Evolutionary conservation across 37 sponge, comb jelly and placozoan genomes (phyloP).

Genomic region (Cliona cf. orientalis): DNA sequence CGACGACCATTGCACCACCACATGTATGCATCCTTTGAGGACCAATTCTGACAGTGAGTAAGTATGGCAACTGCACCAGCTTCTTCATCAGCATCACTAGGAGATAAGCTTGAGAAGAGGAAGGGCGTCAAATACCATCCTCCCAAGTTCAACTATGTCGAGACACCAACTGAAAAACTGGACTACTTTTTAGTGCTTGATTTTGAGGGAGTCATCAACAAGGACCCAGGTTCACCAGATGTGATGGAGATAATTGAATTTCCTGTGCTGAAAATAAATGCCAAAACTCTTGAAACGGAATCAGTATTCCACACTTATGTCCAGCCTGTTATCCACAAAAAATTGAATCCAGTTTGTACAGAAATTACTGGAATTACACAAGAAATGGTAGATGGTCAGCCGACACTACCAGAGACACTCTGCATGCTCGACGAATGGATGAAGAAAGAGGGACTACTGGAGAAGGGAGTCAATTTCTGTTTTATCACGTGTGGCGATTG

Average conservation of each 20-base stretch:
- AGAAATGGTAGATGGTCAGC: conserved; percentile 72
- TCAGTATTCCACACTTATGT: conserved; percentile 84
- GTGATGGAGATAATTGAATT: conserved; percentile 89
- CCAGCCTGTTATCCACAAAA: conserved; percentile 67
- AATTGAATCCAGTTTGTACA: conserved; percentile 72
- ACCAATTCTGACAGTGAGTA: too few species aligned
- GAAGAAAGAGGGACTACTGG: conserved; percentile 48
- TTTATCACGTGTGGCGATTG: conserved; percentile 92
- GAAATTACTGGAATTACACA: conserved; percentile 86
- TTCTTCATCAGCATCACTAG: too few species aligned
- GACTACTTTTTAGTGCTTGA: conserved; percentile 81
- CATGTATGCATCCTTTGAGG: too few species aligned
- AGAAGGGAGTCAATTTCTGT: conserved; percentile 40
- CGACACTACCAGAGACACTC: conserved; percentile 48
- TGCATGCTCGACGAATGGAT: conserved; percentile 64
- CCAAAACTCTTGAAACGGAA: conserved; percentile 69
- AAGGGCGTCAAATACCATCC: neutral
- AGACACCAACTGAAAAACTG: conserved; percentile 17
- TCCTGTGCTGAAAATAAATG: conserved; percentile 84
- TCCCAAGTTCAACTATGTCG: neutral
- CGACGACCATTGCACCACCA: too few species aligned
- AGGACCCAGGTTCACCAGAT: conserved; percentile 20
- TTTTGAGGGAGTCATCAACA: conserved; percentile 84
- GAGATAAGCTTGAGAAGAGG: too few species aligned
- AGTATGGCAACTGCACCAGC: too few species aligned